Percentiles rank a stretch among this genome's conserved stretches.
Conservation (phyloP, 1,140 invertebrate species). For the Sarcophaga bullata region DNA sequence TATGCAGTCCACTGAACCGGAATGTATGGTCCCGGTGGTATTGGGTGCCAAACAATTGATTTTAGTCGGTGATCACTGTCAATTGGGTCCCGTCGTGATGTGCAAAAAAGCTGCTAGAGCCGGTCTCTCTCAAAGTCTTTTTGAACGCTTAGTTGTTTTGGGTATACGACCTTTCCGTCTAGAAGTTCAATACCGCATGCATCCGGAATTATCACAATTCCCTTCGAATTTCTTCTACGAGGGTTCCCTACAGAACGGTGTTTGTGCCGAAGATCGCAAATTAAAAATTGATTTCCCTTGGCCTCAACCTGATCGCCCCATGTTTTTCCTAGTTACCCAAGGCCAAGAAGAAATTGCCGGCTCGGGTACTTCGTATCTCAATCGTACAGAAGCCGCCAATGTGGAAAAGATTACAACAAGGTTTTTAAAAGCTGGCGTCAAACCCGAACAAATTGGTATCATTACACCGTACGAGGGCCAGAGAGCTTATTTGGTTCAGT, state of each 20-base stretch:
- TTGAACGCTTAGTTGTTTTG: conserved; percentile 96
- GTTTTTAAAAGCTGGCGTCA: conserved; percentile 93
- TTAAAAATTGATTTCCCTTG: conserved; percentile 97
- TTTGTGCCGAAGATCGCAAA: conserved; percentile 93
- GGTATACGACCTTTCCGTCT: conserved; percentile 94
- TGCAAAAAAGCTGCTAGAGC: conserved; percentile 98
- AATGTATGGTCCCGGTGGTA: conserved; percentile 98
- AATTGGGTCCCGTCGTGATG: conserved; percentile 98
- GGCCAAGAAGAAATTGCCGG: conserved; percentile 99
- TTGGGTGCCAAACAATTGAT: conserved; percentile 96
- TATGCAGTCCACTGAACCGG: conserved; percentile 95
- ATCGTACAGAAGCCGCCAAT: conserved; percentile 97
- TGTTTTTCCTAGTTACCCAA: conserved; percentile 99
- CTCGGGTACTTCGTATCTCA: conserved; percentile 97
- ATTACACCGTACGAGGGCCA: conserved; percentile 99
- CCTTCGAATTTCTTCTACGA: conserved; percentile 99
- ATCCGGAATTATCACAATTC: conserved; percentile 95
- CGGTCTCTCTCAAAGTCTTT: conserved; percentile 96
- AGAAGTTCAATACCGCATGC: conserved; percentile 99
- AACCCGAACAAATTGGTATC: conserved; percentile 99
- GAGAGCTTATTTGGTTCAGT: conserved; percentile 96
- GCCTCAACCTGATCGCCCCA: conserved; percentile 95
- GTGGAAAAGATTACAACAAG: conserved; percentile 97
- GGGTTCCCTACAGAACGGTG: conserved; percentile 97
- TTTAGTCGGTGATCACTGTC: conserved; percentile 98